These are phyloP conservation scores for Amaurobius ferox DNA, from an alignment of 2,888 invertebrate genomes.

Conservation along the genomic window DNA sequence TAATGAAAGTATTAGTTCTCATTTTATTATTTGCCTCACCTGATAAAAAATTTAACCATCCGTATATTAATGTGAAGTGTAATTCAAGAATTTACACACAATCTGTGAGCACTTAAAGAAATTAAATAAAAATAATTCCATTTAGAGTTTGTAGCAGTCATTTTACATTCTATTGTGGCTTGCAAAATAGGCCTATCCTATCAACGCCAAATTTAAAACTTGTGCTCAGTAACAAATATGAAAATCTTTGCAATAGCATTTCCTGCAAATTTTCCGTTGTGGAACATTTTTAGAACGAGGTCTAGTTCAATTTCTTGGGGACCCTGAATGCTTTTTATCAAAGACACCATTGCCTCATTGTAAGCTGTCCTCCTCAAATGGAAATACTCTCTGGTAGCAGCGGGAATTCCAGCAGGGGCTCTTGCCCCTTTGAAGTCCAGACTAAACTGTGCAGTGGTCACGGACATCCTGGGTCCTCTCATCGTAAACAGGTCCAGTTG, in stretches of 20 bases:
- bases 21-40: too few relatives aligned
- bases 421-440: slow-evolving; percentile 82
- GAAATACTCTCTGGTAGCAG: slow-evolving; percentile 76
- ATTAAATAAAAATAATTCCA: too few relatives aligned
- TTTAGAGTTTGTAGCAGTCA: too few relatives aligned
- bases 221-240: slow-evolving; percentile 90
- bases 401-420: slow-evolving; percentile 79
- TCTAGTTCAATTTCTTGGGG: slow-evolving; percentile 94
- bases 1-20: too few relatives aligned
- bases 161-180: too few relatives aligned
- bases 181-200: too few relatives aligned
- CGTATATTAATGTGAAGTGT: too few relatives aligned
- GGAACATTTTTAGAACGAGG: slow-evolving; percentile 89
- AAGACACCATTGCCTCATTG: slow-evolving; percentile 86
- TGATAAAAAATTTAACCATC: too few relatives aligned
- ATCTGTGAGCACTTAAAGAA: too few relatives aligned
- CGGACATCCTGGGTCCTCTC: slow-evolving; percentile 86
- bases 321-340: slow-evolving; percentile 86
- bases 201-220: too few relatives aligned
- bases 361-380: slow-evolving; percentile 79
- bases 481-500: slow-evolving; percentile 90
- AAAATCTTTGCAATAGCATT: slow-evolving; percentile 90
- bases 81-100: too few relatives aligned
- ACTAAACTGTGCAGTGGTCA: slow-evolving; percentile 85
- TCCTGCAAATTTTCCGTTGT: slow-evolving; percentile 85